A percentile compares a stretch with the other conserved stretches of the same genome.
These are phyloP conservation scores for Caenorhabditis afra DNA, from an alignment of 2,888 invertebrate genomes.

Conservation along the genomic window DNA sequence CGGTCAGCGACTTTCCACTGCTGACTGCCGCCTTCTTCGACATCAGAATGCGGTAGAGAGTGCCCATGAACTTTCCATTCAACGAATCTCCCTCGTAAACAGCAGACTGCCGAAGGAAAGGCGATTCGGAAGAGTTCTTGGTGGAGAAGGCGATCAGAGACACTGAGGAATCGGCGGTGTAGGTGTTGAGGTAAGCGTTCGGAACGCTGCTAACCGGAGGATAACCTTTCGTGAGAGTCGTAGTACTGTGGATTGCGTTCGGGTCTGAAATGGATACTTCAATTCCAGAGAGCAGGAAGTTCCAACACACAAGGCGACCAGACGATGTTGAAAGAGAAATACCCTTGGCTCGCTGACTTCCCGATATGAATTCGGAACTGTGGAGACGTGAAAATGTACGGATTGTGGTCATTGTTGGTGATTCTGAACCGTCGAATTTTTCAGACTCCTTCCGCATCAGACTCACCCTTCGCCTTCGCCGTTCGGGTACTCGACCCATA, in stretches of 20 bases:
- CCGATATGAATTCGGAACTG: conserved; percentile 9
- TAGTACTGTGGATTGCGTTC: background rate
- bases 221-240: background rate
- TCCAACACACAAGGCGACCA: conserved; percentile 29
- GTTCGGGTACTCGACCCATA: conserved; percentile 21
- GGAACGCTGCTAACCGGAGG: conserved; percentile 22
- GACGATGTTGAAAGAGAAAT: conserved; percentile 23
- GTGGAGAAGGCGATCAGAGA: conserved; percentile 2
- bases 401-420: conserved; percentile 18
- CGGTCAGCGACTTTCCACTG: background rate
- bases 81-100: conserved; percentile 15
- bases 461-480: conserved; percentile 9
- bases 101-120: conserved; percentile 13
- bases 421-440: conserved; percentile 4
- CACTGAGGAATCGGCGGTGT: conserved; percentile 8
- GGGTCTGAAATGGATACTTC: conserved; percentile 20
- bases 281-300: background rate
- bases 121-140: background rate
- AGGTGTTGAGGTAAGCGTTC: conserved; percentile 16
- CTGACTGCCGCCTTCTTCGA: background rate
- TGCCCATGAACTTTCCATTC: conserved; percentile 1
- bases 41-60: background rate
- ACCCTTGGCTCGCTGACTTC: conserved; percentile 10
- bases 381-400: conserved; percentile 32
- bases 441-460: background rate